Base-by-base conservation (phyloP, 2,888 invertebrate genomes). In the Globia sparganii region DNA sequence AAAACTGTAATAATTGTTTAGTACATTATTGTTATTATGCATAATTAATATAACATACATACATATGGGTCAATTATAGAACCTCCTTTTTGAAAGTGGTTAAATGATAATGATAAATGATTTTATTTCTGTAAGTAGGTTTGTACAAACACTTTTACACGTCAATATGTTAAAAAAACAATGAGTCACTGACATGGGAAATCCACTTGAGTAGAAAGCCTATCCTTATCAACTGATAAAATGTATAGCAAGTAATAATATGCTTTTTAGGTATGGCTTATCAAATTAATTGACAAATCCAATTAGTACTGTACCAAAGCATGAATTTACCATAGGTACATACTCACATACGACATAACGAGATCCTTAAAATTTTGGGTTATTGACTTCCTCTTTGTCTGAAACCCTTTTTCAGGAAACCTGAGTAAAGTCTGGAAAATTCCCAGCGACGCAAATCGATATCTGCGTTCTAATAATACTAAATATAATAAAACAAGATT, bases 371-470 rank as follows among this genome's bases (percentile, higher is more conserved):
- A 49, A 74, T 65, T 58, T 8, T 28, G 62, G 58, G 61, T 65
- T 69, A 68, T 40, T 70, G 66, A 71, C 18, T 78, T 58, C 34
- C 49, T 40, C 73, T 82, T 84, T 86, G 81, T 84, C 40, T 64
- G 37, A 75, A 67, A 69, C 11, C 28, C 37, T 72, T 68, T 65
- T 77, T 67, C 69, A 72, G 65, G 49, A 81, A 78, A 68, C 56
- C 49, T 34, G 71, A 61, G 28, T 58, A 28, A 62, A 70, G 66
- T 87, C 88, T 91, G 84, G 90, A 92, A 91, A 85, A 72, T 88
- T 90, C 85, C 80, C 25, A 74, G 72, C 67, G 56, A 76, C 72
- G 64, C 58, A 84, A 88, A 89, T 89, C 86, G 81, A 83, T 88
- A 86, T 4, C 25, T 43, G 58, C 69, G 64, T 58, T 76, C 21